Base-by-base conservation (phyloP, 2,797 vertebrate genomes). In the Rhinoraja longicauda region DNA sequence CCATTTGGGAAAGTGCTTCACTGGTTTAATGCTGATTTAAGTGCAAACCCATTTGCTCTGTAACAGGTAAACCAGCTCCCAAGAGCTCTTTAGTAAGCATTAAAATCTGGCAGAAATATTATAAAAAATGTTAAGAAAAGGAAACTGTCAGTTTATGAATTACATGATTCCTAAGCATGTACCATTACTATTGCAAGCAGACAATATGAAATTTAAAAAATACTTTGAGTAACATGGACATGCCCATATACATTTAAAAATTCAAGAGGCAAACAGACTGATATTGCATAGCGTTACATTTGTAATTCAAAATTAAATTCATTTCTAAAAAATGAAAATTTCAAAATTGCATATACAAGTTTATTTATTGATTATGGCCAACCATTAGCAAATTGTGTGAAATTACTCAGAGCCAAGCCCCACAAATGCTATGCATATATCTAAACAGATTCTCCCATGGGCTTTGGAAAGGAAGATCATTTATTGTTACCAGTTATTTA, bases 221-320 rank as follows among this genome's bases (percentile, higher is more conserved):
- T 19, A 88, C 36, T 88, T 57, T 64, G n/a, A 72, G 36, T 39
- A 73, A 91, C 9, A 72, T 91, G 88, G 88, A 91, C 67, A 39
- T 91, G 88, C 67, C 26, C 67, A 24, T 72, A 29, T 53, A 73
- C 4, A 92, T 24, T 91, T 45, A 45, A 67, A 79, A 73, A 53
- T 91, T 88, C 29, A 62, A 64, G 84, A 62, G 57, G 26, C 53
- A 84, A 84, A 32, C 84, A 75, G 45, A 75, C 70, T 92, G 53
- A 91, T 73, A 53, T 73, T 73, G 90, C 90, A 92, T 92, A 73
- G 70, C 70, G 53, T 92, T 92, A 92, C 67, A 53, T 73, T 73
- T 91, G 70, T 90, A 73, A 92, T 72, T 53, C 70, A 75, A 92
- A 92, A 92, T 21, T 75, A 75, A 75, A 92, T 73, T 75, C 26